Conservation (phyloP, 2,797 vertebrate species). For the Cephalopachus bancanus region DNA sequence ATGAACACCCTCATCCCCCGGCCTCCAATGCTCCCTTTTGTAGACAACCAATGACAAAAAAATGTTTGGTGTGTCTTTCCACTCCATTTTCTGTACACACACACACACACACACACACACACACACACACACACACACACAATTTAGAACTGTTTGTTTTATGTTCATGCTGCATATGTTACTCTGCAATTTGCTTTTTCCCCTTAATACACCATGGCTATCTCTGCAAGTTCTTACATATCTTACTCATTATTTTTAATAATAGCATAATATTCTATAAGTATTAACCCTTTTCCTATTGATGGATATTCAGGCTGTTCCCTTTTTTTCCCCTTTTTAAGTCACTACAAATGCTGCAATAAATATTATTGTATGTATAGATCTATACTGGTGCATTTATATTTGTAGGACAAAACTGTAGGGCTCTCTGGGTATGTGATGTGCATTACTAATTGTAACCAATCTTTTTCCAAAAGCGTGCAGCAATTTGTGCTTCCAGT, state of each 20-base stretch:
- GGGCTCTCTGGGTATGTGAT: background rate
- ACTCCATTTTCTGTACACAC: background rate
- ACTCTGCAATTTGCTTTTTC: background rate
- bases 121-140: background rate
- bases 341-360: background rate
- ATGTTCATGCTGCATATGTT: background rate
- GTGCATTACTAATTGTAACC: background rate
- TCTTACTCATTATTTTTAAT: slow-evolving; percentile 13
- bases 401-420: background rate
- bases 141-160: background rate
- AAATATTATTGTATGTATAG: background rate
- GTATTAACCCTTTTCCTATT: background rate
- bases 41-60: background rate
- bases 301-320: background rate
- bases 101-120: background rate
- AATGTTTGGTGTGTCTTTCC: background rate
- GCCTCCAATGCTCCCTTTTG: background rate
- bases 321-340: background rate
- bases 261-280: slow-evolving; percentile 13
- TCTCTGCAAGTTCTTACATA: slow-evolving; percentile 26
- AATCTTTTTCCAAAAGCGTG: background rate
- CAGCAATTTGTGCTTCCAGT: background rate
- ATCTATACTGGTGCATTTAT: background rate
- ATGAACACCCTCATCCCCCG: background rate
- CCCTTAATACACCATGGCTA: background rate